Evolutionary conservation across 2,888 invertebrate genomes (phyloP).

Genomic region (Bhutanitis thaidina): DNA sequence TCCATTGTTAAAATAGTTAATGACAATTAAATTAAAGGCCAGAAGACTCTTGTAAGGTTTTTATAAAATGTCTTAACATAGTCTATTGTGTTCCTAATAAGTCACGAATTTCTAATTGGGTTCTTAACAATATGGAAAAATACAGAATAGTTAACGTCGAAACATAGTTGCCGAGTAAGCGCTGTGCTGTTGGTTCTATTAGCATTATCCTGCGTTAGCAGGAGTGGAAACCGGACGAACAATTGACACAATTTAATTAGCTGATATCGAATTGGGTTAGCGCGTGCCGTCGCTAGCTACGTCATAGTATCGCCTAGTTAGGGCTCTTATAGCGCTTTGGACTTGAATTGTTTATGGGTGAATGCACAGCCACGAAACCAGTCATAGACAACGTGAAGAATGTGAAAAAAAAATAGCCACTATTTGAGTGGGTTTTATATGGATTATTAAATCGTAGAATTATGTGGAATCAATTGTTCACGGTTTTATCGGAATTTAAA

Average conservation of each 20-base stretch:
- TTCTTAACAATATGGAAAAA: not conserved
- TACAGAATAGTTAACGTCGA: not conserved
- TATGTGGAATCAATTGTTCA: too few relatives aligned
- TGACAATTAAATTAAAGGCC: too few relatives aligned
- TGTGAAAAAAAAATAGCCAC: too few relatives aligned
- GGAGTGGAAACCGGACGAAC: not conserved
- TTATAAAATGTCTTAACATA: too few relatives aligned
- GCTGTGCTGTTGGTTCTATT: not conserved
- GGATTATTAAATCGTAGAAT: too few relatives aligned
- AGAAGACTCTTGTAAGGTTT: too few relatives aligned
- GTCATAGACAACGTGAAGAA: too few relatives aligned
- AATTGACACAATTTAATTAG: constrained; percentile 20
- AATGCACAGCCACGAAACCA: too few relatives aligned
- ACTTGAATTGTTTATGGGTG: constrained; percentile 2
- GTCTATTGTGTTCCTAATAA: too few relatives aligned
- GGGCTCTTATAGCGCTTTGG: not conserved
- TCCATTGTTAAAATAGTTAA: too few relatives aligned
- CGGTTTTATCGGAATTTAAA: too few relatives aligned
- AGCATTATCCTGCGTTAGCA: not conserved
- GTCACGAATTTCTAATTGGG: not conserved
- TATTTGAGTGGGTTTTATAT: too few relatives aligned
- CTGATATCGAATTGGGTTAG: constrained; percentile 26
- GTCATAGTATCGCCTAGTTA: constrained; percentile 5
- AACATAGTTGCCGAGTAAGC: not conserved
- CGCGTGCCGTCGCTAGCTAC: constrained; percentile 13